Conservation (phyloP, 2,888 invertebrate species). For the Tiliacea aurago region DNA sequence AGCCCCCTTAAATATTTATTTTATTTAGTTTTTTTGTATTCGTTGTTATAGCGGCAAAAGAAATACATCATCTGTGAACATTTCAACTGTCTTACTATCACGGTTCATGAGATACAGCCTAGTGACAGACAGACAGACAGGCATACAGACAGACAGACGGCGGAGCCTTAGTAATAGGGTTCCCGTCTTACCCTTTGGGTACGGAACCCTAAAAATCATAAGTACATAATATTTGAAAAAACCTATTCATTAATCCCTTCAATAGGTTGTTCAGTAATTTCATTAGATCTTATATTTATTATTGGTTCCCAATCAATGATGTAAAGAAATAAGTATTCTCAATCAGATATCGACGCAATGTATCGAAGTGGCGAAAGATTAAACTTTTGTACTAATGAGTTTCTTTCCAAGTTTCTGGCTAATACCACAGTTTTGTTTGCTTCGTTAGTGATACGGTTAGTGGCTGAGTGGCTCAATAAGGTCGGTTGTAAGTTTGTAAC, state of each 20-base stretch:
- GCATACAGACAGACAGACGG: too few species aligned
- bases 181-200: too few species aligned
- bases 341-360: slow-evolving; percentile 33
- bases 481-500: slow-evolving; percentile 31
- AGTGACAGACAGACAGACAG: too few species aligned
- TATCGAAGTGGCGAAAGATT: slow-evolving; percentile 43
- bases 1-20: too few species aligned
- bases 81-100: too few species aligned
- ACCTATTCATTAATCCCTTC: background rate
- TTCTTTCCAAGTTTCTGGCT: slow-evolving; percentile 41
- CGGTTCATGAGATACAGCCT: too few species aligned
- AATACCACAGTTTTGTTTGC: slow-evolving; percentile 48
- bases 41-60: too few species aligned
- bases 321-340: slow-evolving; percentile 17
- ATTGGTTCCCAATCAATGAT: slow-evolving; percentile 14
- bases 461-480: slow-evolving; percentile 21
- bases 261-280: background rate
- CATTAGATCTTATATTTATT: background rate
- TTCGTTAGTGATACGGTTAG: slow-evolving; percentile 39
- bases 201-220: too few species aligned
- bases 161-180: too few species aligned
- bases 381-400: slow-evolving; percentile 50
- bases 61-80: too few species aligned
- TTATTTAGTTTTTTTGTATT: too few species aligned
- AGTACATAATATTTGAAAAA: background rate